Conservation (phyloP, 2,113 vertebrate species). For the Lasiurus cinereus region DNA sequence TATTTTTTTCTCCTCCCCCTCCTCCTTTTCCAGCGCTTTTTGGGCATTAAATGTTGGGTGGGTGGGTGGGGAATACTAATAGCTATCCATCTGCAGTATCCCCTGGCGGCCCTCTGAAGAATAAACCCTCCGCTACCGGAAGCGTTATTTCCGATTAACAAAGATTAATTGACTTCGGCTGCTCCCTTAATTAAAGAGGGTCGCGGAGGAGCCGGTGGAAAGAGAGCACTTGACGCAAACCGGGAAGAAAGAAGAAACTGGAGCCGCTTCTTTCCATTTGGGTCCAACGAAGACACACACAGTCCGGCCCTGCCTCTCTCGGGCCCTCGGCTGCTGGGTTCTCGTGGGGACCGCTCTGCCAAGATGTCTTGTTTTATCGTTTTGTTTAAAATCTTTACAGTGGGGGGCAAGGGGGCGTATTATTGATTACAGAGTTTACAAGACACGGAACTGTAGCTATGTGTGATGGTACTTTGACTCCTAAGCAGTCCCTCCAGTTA, state of each 20-base stretch:
- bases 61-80: conserved; percentile 6
- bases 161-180: neutral
- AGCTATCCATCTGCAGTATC: neutral
- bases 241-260: neutral
- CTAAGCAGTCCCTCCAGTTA: conserved; percentile 78
- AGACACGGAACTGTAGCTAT: conserved; percentile 2
- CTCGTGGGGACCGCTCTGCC: neutral
- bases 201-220: neutral
- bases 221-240: neutral
- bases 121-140: neutral
- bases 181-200: neutral
- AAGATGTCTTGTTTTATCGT: neutral
- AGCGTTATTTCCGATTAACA: conserved; percentile 39
- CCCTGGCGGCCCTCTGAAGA: neutral
- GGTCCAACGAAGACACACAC: neutral
- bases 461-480: conserved; percentile 70
- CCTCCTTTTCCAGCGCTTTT: neutral
- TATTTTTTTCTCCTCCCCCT: neutral
- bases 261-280: neutral
- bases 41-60: neutral
- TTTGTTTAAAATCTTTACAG: conserved; percentile 45
- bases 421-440: conserved; percentile 50
- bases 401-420: neutral
- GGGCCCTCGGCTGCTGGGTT: neutral
- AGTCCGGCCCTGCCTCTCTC: neutral